These are phyloP conservation scores for Stichodactyla helianthus DNA, from an alignment of 64 coral and sea anemone species.

Conservation along the genomic window DNA sequence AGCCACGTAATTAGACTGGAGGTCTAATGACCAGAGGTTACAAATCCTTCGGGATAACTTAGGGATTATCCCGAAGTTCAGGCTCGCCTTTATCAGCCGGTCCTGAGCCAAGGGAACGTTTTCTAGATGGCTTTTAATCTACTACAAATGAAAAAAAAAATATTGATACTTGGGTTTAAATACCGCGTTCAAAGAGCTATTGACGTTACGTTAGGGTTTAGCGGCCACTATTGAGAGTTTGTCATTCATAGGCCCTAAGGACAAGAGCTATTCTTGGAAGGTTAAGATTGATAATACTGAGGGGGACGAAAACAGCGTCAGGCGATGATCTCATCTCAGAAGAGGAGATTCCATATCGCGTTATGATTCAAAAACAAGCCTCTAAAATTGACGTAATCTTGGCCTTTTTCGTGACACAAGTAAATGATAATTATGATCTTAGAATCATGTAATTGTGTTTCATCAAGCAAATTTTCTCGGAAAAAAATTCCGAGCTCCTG, in stretches of 20 bases:
- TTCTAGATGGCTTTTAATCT: background rate
- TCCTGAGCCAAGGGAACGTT: background rate
- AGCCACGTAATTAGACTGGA: background rate
- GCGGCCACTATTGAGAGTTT: background rate
- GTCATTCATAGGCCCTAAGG: background rate
- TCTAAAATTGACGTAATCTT: background rate
- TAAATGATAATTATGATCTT: background rate
- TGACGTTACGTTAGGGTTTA: background rate
- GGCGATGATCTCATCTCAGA: background rate
- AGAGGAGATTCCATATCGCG: background rate
- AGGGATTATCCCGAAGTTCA: conserved; percentile 3
- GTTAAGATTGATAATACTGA: background rate
- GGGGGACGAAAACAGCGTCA: background rate
- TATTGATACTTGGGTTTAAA: background rate
- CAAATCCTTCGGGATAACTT: background rate
- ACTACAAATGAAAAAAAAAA: background rate
- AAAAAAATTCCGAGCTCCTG: no score
- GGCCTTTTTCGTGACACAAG: background rate
- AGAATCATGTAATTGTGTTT: no score
- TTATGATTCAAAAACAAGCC: background rate
- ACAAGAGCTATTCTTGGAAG: background rate
- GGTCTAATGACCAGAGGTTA: background rate
- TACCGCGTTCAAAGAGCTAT: background rate
- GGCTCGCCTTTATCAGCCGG: background rate
- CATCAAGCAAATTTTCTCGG: no score